Conservation (phyloP, 1,140 invertebrate species). For the Zaprionus ornatus region DNA sequence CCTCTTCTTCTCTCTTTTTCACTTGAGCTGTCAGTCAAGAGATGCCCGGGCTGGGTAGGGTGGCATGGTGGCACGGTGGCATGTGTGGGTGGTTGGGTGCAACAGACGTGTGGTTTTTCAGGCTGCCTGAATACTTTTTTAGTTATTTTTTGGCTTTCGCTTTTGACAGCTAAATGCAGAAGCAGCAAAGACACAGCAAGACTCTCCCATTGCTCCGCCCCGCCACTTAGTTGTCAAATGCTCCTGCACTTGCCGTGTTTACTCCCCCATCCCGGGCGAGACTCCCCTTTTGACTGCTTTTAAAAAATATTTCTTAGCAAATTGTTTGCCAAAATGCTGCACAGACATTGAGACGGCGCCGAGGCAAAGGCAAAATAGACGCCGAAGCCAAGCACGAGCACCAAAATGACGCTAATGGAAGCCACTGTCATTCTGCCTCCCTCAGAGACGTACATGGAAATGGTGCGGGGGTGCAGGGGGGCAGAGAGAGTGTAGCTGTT, state of each 20-base stretch:
- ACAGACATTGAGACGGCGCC: slow-evolving; percentile 48
- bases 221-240: slow-evolving; percentile 74
- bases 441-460: background rate
- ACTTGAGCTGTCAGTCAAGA: slow-evolving; percentile 69
- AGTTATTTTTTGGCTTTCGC: slow-evolving; percentile 57
- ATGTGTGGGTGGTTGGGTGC: slow-evolving; percentile 56
- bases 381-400: slow-evolving; percentile 37
- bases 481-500: background rate
- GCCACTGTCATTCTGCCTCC: slow-evolving; percentile 61
- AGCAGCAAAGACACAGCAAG: slow-evolving; percentile 34
- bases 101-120: slow-evolving; percentile 34
- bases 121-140: slow-evolving; percentile 38
- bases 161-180: slow-evolving; percentile 80
- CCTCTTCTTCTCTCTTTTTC: slow-evolving; percentile 24
- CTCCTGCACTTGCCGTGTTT: slow-evolving; percentile 60
- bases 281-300: slow-evolving; percentile 42
- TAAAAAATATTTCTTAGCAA: slow-evolving; percentile 78
- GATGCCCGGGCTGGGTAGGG: background rate
- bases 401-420: slow-evolving; percentile 76
- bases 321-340: slow-evolving; percentile 76
- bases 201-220: background rate
- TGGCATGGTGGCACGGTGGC: background rate
- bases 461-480: background rate
- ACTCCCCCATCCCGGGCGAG: background rate
- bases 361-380: slow-evolving; percentile 16